Evolutionary conservation across 1,140 invertebrate genomes (phyloP), one percentile per base, ranked within the genome.

Genomic region (Notospermus geniculatus): DNA sequence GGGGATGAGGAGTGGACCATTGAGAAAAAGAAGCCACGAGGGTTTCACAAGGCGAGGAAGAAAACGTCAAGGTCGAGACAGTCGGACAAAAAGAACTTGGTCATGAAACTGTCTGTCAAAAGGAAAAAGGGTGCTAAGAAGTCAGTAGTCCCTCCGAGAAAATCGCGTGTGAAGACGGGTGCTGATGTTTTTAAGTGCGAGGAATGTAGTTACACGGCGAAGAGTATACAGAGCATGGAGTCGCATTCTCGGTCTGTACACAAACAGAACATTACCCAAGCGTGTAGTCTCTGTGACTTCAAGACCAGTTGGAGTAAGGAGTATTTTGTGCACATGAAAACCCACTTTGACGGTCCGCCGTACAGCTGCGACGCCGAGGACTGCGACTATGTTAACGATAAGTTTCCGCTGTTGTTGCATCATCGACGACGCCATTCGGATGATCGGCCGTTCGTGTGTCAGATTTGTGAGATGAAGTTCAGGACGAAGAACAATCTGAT

Each of bases 241-340:
- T 66, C 66, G 41, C 73, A 73, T 36, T 36, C 32, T 7, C 32
- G 4, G 4, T 4, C 32, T 36, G 32, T 15, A 4, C 32, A 36
- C 32, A 36, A 36, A 36, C 32, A 36, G 32, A 36, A 36, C 15
- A 15, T 36, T 4, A n/a, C n/a, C 4, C 87, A 86, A 65, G 83
- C 84, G 56, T 89, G 88, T 76, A 82, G 83, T 30, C 71, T 87
- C 29, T 89, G 88, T 78, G 78, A 83, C 22, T 88, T 87, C 76
- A 84, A 85, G 36, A 86, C 85, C 63, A 84, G 85, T 66, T 88
- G 85, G 81, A 87, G 86, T 69, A 80, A 84, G 29, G 82, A 85
- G 62, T 89, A 87, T 74, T 86, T 86, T 68, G 77, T 80, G 41
- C 88, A 89, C 71, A 86, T 88, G 84, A 86, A 85, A 69, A 46